Evolutionary conservation across 2,797 vertebrate species (phyloP).

Genomic region (Lagocephalus sceleratus): DNA sequence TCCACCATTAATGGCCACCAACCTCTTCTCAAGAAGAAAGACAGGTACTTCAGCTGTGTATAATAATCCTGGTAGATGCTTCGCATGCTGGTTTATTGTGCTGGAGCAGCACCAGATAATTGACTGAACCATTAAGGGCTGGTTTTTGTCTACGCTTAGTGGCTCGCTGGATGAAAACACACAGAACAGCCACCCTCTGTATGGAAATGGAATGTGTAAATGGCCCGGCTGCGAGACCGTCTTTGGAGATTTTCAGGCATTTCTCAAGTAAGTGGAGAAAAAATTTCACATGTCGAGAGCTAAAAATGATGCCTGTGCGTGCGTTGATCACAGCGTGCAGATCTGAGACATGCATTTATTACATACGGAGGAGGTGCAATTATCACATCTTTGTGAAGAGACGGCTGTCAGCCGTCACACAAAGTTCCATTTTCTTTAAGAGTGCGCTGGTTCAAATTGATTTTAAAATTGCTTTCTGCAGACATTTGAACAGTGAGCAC

Average conservation of each 20-base stretch:
- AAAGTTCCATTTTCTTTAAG: not conserved
- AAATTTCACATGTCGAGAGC: not conserved
- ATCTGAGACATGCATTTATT: not conserved
- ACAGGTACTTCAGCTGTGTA: slow-evolving; percentile 57
- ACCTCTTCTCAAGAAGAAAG: slow-evolving; percentile 61
- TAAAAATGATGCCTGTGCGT: not conserved
- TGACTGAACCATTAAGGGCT: slow-evolving; percentile 2
- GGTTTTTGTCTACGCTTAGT: slow-evolving; percentile 48
- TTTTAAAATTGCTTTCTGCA: slow-evolving; percentile 58
- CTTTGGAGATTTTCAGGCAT: slow-evolving; percentile 94
- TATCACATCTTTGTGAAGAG: not conserved
- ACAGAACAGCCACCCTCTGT: slow-evolving; percentile 88
- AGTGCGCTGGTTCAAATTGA: not conserved
- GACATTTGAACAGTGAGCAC: slow-evolving; percentile 98
- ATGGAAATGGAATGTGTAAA: slow-evolving; percentile 96
- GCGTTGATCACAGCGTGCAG: too few relatives aligned
- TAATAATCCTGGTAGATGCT: not conserved
- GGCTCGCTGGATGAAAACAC: slow-evolving; percentile 84
- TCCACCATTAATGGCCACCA: slow-evolving; percentile 87
- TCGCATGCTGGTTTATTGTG: not conserved
- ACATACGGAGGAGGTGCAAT: not conserved
- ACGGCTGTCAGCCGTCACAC: not conserved
- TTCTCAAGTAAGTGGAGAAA: slow-evolving; percentile 90
- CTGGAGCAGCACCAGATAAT: not conserved
- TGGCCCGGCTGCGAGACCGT: slow-evolving; percentile 97